phyloP scores from a whole-genome alignment of 2,797 vertebrate species.

The Macropodus opercularis region DNA sequence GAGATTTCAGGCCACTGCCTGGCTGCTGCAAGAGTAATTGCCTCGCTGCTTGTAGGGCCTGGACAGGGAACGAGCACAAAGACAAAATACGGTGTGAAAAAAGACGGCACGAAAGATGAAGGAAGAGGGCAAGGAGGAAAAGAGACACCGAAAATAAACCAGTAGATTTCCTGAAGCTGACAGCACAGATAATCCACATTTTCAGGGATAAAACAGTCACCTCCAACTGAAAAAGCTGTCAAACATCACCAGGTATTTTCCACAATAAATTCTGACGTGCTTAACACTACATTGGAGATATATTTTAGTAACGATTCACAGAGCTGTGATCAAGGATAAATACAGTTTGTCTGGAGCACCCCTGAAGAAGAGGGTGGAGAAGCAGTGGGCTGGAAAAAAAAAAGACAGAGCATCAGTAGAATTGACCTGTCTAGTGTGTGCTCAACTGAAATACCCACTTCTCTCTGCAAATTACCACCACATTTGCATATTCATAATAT shows the following conservation, averaged over 20 bases:
- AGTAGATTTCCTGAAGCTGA: slow-evolving; percentile 52
- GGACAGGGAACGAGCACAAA: slow-evolving; percentile 68
- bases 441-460: slow-evolving; percentile 97
- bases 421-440: slow-evolving; percentile 95
- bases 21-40: slow-evolving; percentile 99
- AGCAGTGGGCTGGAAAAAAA: slow-evolving; percentile 27
- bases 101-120: slow-evolving; percentile 12
- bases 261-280: slow-evolving; percentile 27
- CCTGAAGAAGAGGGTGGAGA: slow-evolving; percentile 78
- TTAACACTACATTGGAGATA: slow-evolving; percentile 51
- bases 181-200: slow-evolving; percentile 46
- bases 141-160: slow-evolving; percentile 48
- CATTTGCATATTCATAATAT: slow-evolving; percentile 99
- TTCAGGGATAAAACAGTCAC: slow-evolving; percentile 28
- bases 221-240: slow-evolving; percentile 26
- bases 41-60: slow-evolving; percentile 98
- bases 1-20: slow-evolving; percentile 99
- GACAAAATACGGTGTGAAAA: slow-evolving; percentile 63
- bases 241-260: slow-evolving; percentile 29
- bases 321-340: slow-evolving; percentile 86
- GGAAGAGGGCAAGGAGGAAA: slow-evolving; percentile 17
- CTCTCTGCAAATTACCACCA: slow-evolving; percentile 92
- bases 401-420: slow-evolving; percentile 82
- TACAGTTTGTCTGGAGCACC: slow-evolving; percentile 89
- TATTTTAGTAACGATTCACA: slow-evolving; percentile 70